Percentiles rank a stretch among this genome's conserved stretches.
These are phyloP conservation scores for Idaea dimidiata DNA, from an alignment of 2,888 invertebrate genomes.

Conservation along the genomic window DNA sequence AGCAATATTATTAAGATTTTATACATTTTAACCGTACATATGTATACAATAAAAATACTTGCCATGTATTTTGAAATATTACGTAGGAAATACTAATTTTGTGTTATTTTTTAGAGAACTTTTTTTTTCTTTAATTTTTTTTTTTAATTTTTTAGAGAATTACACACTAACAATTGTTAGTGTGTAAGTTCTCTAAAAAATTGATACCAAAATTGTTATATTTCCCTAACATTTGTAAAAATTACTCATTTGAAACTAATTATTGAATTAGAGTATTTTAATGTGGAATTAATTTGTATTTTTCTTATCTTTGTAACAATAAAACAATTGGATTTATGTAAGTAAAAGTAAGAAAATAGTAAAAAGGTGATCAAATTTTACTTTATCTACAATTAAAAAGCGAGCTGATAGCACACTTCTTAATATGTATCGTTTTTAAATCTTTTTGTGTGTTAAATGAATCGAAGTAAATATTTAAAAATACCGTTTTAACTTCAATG, in stretches of 20 bases:
- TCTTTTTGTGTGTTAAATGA: too few species aligned
- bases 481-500: too few species aligned
- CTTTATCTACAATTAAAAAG: too few species aligned
- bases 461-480: too few species aligned
- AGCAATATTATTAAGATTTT: slow-evolving; percentile 4
- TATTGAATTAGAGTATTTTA: not conserved
- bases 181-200: not conserved
- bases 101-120: too few species aligned
- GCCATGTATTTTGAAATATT: slow-evolving; percentile 3
- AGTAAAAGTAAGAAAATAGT: too few species aligned
- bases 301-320: slow-evolving; percentile 7
- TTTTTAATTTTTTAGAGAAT: too few species aligned
- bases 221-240: not conserved
- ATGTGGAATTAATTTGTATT: not conserved
- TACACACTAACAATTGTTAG: too few species aligned
- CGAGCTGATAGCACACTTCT: too few species aligned
- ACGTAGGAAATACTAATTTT: not conserved
- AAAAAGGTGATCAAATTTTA: too few species aligned
- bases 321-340: not conserved
- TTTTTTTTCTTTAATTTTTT: too few species aligned
- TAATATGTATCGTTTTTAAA: too few species aligned
- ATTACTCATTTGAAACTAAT: not conserved
- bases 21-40: not conserved
- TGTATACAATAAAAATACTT: not conserved
- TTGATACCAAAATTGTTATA: not conserved